These are phyloP conservation scores for Hylaea fasciaria DNA, from an alignment of 2,888 invertebrate genomes.

Conservation along the genomic window DNA sequence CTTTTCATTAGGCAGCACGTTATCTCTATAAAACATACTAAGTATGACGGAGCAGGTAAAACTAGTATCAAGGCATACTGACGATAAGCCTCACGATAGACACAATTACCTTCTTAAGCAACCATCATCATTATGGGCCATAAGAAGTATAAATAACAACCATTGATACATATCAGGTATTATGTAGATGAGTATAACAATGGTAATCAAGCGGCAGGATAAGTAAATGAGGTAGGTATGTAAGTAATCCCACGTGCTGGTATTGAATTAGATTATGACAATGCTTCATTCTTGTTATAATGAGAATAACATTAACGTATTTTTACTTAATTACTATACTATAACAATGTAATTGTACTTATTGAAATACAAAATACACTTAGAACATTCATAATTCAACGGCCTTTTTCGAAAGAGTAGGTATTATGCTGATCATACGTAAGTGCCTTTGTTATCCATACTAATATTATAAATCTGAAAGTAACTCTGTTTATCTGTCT, in stretches of 20 bases:
- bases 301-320: background rate
- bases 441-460: no score
- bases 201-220: constrained; percentile 23
- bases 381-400: no score
- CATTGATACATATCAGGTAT: constrained; percentile 29
- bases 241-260: constrained; percentile 22
- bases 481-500: no score
- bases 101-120: constrained; percentile 11
- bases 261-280: constrained; percentile 14
- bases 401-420: no score
- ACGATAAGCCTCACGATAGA: constrained; percentile 14
- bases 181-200: constrained; percentile 27
- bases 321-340: no score
- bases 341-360: no score
- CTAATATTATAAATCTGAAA: no score
- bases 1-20: no score
- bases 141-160: constrained; percentile 26
- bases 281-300: background rate
- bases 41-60: background rate
- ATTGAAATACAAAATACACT: no score
- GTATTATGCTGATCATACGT: no score
- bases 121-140: constrained; percentile 22
- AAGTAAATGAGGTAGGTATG: constrained; percentile 24
- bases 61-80: background rate
- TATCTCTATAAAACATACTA: background rate